phyloP scores from a whole-genome alignment of 2,888 invertebrate species.

The Cataglyphis albicans region DNA sequence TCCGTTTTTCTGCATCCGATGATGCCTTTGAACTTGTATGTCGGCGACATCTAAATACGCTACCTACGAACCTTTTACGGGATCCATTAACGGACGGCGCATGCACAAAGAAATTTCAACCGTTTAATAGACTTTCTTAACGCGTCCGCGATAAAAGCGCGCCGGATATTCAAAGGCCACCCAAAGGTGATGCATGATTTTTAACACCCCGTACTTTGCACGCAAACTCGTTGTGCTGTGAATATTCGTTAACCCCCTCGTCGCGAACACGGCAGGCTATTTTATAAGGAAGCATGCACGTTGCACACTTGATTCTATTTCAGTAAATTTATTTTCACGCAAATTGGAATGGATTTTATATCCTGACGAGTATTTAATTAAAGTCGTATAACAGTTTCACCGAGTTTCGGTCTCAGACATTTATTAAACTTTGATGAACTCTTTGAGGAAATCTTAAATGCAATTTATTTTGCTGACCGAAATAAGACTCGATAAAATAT shows the following conservation, averaged over 20 bases:
- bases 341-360: conserved; percentile 9
- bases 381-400: neutral
- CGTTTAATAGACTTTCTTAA: conserved; percentile 60
- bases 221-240: conserved; percentile 19
- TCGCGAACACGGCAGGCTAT: neutral
- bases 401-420: neutral
- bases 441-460: conserved; percentile 18
- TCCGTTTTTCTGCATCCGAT: conserved; percentile 16
- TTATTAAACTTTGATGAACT: conserved; percentile 6
- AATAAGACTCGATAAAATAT: conserved; percentile 11
- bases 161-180: conserved; percentile 24
- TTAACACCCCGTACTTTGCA: conserved; percentile 10
- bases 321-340: conserved; percentile 8
- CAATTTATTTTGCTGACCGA: conserved; percentile 3
- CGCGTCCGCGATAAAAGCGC: conserved; percentile 52
- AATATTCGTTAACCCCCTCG: conserved; percentile 20
- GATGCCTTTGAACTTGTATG: conserved; percentile 40
- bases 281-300: neutral
- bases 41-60: conserved; percentile 9
- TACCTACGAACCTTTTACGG: conserved; percentile 45
- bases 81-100: conserved; percentile 55
- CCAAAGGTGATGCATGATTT: conserved; percentile 24
- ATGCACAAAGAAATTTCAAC: conserved; percentile 59
- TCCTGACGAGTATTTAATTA: conserved; percentile 17
- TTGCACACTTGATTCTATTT: neutral